Base-by-base conservation (phyloP, 2,888 invertebrate species). In the Onchidella celtica region DNA sequence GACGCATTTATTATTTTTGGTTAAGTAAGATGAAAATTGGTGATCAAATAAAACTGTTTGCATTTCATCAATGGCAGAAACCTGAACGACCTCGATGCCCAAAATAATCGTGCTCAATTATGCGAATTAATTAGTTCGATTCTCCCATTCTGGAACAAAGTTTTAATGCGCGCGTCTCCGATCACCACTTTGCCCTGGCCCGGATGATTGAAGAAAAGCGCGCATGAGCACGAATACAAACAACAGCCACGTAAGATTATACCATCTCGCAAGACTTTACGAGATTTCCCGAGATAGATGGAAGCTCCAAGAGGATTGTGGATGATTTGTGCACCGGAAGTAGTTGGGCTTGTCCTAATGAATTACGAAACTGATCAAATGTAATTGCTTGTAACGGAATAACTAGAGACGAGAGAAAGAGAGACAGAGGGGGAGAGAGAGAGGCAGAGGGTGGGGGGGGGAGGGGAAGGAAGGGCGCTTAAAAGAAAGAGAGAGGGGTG, bases 221-320 rank as follows among this genome's bases (percentile, higher is more conserved):
- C 27, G 27, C 68, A 61, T 40, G 75, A 21, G 75, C 81, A 81
- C 81, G 81, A 81, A 75, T 47, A 66, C 81, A 81, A 81, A 81
- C 66, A 81, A 14, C 59, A 6, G 63, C 63, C 75, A 81, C 75
- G 81, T 81, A 81, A 81, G 55, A 69, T 81, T 81, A 81, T 34
- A 81, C 81, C 69, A 73, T 79, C 79, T 79, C 73, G 73, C 73
- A 63, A 79, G 79, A 63, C 74, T 79, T 79, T 47, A 29, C 59
- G 66, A 73, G 79, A 73, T 66, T 65, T 34, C 34, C 65, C 47
- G 34, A 79, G 79, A 72, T 72, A 63, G 63, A 63, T 65, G 72
- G 68, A 79, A 65, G 72, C 34, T 72, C 72, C 69, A 32, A 57
- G 9, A 32, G 79, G 79, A 79, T 79, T 79, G 36, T 55, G 57